Evolutionary conservation across 2,797 vertebrate genomes (phyloP).

Genomic region (Chiroxiphia lanceolata): DNA sequence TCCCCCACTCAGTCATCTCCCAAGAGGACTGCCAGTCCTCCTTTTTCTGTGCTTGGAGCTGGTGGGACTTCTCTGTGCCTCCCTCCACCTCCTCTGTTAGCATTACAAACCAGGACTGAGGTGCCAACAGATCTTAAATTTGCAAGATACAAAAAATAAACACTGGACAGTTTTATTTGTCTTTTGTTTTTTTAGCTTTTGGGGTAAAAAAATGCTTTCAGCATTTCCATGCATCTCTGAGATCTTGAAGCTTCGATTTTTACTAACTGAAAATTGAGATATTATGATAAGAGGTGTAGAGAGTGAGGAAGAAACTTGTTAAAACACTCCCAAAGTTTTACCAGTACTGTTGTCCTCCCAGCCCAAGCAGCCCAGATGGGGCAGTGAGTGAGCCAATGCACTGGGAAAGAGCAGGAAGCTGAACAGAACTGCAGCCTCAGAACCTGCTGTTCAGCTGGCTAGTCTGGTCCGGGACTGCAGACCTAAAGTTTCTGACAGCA

Average conservation of each 20-base stretch:
- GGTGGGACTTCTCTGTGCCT: background rate
- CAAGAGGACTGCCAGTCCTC: background rate
- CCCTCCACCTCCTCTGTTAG: background rate
- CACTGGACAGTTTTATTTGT: background rate
- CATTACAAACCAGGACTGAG: background rate
- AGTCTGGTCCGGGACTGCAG: background rate
- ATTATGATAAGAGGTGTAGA: background rate
- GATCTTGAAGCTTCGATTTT: background rate
- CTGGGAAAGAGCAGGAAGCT: background rate
- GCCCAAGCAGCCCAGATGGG: background rate
- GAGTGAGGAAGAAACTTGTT: background rate
- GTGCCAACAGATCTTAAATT: background rate
- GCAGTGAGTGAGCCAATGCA: background rate
- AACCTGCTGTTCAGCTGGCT: background rate
- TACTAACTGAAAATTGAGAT: background rate
- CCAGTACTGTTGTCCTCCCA: background rate
- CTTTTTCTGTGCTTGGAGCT: background rate
- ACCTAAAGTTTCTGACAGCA: background rate
- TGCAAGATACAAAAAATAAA: background rate
- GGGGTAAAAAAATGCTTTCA: background rate
- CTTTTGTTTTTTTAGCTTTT: background rate
- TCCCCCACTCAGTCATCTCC: background rate
- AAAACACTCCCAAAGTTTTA: background rate
- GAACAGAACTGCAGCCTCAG: background rate
- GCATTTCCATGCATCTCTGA: background rate